Conservation (phyloP, 2,888 invertebrate species). For the Quadroppia sp. region DNA sequence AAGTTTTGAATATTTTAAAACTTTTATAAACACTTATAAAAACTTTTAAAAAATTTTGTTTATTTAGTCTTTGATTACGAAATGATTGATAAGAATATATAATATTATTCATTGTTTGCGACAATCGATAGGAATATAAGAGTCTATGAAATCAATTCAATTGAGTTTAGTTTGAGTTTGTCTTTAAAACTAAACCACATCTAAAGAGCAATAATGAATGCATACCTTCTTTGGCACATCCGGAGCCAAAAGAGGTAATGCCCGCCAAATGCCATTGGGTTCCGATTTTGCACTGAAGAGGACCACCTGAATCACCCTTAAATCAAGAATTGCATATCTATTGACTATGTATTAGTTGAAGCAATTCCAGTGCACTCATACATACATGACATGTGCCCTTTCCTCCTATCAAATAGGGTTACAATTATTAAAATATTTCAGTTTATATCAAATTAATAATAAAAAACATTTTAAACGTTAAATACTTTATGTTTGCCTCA, state of each 20-base stretch:
- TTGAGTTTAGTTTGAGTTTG: no score
- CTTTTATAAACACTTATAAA: no score
- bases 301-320: slow-evolving; percentile 86
- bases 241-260: slow-evolving; percentile 85
- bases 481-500: no score
- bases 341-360: background rate
- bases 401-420: slow-evolving; percentile 53
- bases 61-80: no score
- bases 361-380: background rate
- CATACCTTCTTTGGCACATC: slow-evolving; percentile 74
- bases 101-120: no score
- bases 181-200: no score
- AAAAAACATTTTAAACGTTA: no score
- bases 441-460: background rate
- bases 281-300: slow-evolving; percentile 74
- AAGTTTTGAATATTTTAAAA: no score
- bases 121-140: no score
- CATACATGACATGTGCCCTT: slow-evolving; percentile 81
- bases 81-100: no score
- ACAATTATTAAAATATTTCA: background rate
- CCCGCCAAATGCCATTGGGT: slow-evolving; percentile 84
- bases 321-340: background rate
- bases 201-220: background rate
- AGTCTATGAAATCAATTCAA: no score
- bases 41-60: no score